Conservation (phyloP, 2,888 invertebrate genomes). For the Erebia ligea region DNA sequence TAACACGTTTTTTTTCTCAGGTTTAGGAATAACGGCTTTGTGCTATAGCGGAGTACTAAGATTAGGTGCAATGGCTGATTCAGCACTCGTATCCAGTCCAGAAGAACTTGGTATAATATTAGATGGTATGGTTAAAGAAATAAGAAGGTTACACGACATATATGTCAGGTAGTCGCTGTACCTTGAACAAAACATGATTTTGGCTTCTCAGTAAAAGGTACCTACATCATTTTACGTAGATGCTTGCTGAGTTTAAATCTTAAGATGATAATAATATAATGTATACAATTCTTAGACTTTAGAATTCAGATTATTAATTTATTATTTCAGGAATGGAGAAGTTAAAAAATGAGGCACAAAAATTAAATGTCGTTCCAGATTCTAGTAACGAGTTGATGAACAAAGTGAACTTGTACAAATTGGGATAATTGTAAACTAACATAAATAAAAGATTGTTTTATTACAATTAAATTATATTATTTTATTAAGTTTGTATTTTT, state of each 20-base stretch:
- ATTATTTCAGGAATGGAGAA: constrained; percentile 49
- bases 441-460: not conserved
- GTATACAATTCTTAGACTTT: not conserved
- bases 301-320: not conserved
- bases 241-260: too few species aligned
- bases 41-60: constrained; percentile 76
- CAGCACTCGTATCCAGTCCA: constrained; percentile 60
- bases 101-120: constrained; percentile 64
- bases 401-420: not conserved
- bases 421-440: too few species aligned
- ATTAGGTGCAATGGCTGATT: constrained; percentile 73
- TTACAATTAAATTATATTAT: constrained; percentile 12
- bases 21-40: constrained; percentile 75
- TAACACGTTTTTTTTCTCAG: constrained; percentile 47
- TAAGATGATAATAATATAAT: not conserved
- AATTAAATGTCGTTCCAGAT: not conserved
- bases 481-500: not conserved
- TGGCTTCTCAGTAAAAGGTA: constrained; percentile 64
- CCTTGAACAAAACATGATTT: constrained; percentile 6
- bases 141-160: constrained; percentile 54
- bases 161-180: constrained; percentile 44
- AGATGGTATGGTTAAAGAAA: constrained; percentile 65
- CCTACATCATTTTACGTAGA: constrained; percentile 5
- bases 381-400: not conserved
- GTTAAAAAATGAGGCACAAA: constrained; percentile 35